These are phyloP conservation scores for Lates calcarifer DNA, from an alignment of 2,113 vertebrate species.

Conservation along the genomic window DNA sequence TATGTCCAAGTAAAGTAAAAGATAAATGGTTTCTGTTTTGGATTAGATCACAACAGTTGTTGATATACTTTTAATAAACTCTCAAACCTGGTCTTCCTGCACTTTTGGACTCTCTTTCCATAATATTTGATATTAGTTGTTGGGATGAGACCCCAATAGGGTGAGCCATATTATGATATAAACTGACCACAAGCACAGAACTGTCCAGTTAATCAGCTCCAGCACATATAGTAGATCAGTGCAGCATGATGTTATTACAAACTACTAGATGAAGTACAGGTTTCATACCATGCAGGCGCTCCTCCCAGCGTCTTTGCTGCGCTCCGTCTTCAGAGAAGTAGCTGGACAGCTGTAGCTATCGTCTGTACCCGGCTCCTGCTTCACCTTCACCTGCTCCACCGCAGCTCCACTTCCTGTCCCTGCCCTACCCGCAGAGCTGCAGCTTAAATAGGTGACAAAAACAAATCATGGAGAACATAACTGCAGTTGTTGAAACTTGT, in stretches of 20 bases:
- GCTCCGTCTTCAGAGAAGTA: conserved; percentile 89
- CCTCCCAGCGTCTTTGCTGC: conserved; percentile 90
- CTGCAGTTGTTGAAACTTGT: background rate
- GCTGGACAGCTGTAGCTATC: conserved; percentile 89
- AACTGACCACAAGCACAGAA: background rate
- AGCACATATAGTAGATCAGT: background rate
- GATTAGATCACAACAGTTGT: no score
- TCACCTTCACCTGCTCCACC: conserved; percentile 92
- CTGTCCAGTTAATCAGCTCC: background rate
- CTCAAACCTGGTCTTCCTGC: no score
- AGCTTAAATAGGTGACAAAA: conserved; percentile 79
- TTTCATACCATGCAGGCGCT: conserved; percentile 94
- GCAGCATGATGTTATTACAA: background rate
- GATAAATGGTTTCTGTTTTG: no score
- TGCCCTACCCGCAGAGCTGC: conserved; percentile 92
- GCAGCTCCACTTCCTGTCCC: conserved; percentile 80
- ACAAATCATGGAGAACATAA: conserved; percentile 10
- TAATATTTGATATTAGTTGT: no score
- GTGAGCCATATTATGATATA: background rate
- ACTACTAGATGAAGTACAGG: background rate
- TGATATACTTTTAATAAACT: no score
- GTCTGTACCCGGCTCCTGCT: conserved; percentile 94
- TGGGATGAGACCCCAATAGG: no score
- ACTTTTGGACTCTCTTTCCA: no score
- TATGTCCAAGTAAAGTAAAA: no score